Conservation (phyloP, 2,888 invertebrate genomes). For the Hypena proboscidalis region DNA sequence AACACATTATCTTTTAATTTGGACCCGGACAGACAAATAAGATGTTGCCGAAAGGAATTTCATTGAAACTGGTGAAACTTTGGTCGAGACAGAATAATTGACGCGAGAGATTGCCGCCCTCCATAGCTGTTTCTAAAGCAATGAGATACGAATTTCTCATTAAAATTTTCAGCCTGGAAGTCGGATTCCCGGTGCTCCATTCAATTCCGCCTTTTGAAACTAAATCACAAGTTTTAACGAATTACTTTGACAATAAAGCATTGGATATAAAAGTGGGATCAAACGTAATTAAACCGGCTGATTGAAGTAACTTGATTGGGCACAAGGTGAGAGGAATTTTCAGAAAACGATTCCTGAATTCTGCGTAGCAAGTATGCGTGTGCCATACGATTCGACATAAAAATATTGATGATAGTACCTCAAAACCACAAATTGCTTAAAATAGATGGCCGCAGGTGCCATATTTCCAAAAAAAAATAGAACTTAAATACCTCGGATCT, state of each 20-base stretch:
- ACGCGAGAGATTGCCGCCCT: slow-evolving; percentile 64
- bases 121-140: slow-evolving; percentile 68
- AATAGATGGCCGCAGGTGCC: slow-evolving; percentile 22
- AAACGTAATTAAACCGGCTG: slow-evolving; percentile 40
- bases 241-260: slow-evolving; percentile 73
- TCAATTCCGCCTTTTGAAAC: slow-evolving; percentile 78
- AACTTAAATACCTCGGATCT: slow-evolving; percentile 14
- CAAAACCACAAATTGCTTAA: slow-evolving; percentile 12
- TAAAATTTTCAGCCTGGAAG: slow-evolving; percentile 75
- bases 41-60: slow-evolving; percentile 62
- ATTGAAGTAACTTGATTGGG: too few species aligned
- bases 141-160: slow-evolving; percentile 81
- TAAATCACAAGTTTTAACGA: slow-evolving; percentile 76
- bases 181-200: slow-evolving; percentile 68
- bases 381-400: background rate
- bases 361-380: slow-evolving; percentile 17
- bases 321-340: too few species aligned
- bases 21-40: slow-evolving; percentile 69
- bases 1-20: slow-evolving; percentile 79
- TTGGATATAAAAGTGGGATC: slow-evolving; percentile 62
- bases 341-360: slow-evolving; percentile 23
- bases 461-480: slow-evolving; percentile 14
- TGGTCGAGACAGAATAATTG: slow-evolving; percentile 68
- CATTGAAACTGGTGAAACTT: slow-evolving; percentile 64
- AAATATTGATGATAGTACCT: too few species aligned